A percentile compares a stretch with the other conserved stretches of the same genome.
Evolutionary conservation across 2,797 vertebrate species (phyloP).

Genomic region (Dicrostonyx torquatus): DNA sequence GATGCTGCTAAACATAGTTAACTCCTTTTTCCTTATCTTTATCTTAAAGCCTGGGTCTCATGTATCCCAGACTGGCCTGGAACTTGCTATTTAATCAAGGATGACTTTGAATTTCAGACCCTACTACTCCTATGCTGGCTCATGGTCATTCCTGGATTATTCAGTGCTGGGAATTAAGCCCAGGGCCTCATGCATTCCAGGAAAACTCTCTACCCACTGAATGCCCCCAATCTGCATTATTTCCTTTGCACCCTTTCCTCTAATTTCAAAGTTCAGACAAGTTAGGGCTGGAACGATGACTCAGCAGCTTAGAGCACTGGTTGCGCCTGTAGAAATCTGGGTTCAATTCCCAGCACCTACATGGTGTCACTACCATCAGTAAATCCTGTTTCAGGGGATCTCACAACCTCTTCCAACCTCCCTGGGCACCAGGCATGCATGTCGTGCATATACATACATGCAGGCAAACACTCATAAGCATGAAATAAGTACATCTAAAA

Average conservation of each 20-base stretch:
- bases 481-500: background rate
- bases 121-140: too few species aligned
- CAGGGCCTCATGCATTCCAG: background rate
- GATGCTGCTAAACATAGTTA: background rate
- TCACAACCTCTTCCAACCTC: background rate
- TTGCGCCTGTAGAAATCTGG: background rate
- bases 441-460: background rate
- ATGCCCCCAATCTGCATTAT: background rate
- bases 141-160: background rate
- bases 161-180: background rate
- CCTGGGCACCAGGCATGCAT: background rate
- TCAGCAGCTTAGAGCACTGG: background rate
- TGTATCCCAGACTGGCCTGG: background rate
- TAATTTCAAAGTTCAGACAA: background rate
- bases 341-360: background rate
- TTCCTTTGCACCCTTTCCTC: background rate
- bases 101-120: background rate
- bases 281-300: background rate
- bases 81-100: background rate
- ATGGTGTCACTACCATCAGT: background rate
- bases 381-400: background rate
- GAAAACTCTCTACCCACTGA: background rate
- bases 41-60: background rate
- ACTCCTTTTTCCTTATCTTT: background rate
- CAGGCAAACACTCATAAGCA: background rate